Percentiles rank a stretch among this genome's conserved stretches.
Evolutionary conservation across 2,888 invertebrate genomes (phyloP).

Genomic region (Nebria salina): DNA sequence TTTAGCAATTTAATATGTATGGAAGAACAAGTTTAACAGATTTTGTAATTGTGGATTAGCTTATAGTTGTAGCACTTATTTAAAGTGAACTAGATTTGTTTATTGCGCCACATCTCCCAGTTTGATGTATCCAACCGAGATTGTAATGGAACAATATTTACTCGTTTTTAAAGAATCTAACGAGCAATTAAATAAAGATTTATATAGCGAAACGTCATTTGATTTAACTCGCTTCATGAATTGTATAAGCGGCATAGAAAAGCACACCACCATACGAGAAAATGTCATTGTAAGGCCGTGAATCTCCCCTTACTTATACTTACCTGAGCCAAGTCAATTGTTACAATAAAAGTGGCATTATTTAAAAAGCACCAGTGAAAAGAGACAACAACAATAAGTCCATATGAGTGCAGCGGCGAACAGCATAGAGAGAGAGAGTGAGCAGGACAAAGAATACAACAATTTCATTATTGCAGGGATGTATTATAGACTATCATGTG

Average conservation of each 20-base stretch:
- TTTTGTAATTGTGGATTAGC: no score
- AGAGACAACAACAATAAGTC: neutral
- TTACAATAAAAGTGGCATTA: neutral
- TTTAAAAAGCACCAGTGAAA: neutral
- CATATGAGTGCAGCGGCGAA: neutral
- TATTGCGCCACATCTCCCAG: no score
- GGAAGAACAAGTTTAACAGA: no score
- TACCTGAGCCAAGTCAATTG: neutral
- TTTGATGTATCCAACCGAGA: no score
- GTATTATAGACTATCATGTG: constrained; percentile 52
- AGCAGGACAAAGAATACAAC: constrained; percentile 54
- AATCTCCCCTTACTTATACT: neutral
- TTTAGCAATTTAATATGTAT: no score
- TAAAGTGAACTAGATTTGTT: no score
- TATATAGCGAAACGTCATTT: neutral
- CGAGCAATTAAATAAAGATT: neutral
- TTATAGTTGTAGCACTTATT: no score
- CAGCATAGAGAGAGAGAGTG: neutral
- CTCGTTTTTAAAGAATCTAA: neutral
- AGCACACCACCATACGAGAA: neutral
- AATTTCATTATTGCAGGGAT: constrained; percentile 61
- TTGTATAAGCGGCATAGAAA: neutral
- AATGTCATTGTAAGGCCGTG: neutral
- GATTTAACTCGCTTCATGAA: neutral
- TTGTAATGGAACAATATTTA: neutral